These are phyloP conservation scores for Empis livida DNA, from an alignment of 2,888 invertebrate genomes.

Conservation along the genomic window DNA sequence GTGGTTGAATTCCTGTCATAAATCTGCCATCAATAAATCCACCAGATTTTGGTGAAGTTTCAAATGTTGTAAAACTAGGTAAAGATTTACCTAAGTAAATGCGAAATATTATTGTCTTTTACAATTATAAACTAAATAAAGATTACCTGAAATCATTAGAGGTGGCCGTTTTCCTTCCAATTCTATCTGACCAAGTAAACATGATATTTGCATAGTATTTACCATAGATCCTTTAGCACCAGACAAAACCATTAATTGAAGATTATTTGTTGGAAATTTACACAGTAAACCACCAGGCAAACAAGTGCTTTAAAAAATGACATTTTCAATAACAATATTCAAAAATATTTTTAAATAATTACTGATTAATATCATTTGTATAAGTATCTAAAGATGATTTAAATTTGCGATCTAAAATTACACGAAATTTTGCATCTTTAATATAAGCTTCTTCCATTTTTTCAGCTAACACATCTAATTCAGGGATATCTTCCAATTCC, in stretches of 20 bases:
- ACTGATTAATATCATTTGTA: constrained; percentile 85
- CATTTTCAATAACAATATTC: not conserved
- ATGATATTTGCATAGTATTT: constrained; percentile 97
- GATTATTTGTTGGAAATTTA: constrained; percentile 85
- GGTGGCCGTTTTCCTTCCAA: constrained; percentile 96
- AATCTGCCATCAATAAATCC: constrained; percentile 95
- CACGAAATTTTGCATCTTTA: constrained; percentile 61
- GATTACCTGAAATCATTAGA: constrained; percentile 62
- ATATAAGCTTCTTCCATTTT: constrained; percentile 57
- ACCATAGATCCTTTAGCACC: constrained; percentile 99
- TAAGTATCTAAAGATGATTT: constrained; percentile 66
- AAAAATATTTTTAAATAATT: constrained; percentile 14
- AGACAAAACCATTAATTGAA: constrained; percentile 97
- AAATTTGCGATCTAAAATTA: constrained; percentile 70
- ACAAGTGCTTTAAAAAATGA: constrained; percentile 44
- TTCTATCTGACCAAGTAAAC: constrained; percentile 94
- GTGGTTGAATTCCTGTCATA: constrained; percentile 95
- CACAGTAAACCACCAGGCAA: constrained; percentile 72
- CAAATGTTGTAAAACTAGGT: constrained; percentile 83
- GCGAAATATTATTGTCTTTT: not conserved
- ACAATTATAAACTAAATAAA: not conserved
- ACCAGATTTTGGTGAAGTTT: constrained; percentile 80
- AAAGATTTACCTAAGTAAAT: constrained; percentile 55
- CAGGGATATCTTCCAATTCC: constrained; percentile 46
- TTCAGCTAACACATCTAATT: constrained; percentile 45